A percentile compares a stretch with the other conserved stretches of the same genome.
These are phyloP conservation scores for Melikaiella ostensackeni DNA, from an alignment of 2,888 invertebrate species.

Conservation along the genomic window DNA sequence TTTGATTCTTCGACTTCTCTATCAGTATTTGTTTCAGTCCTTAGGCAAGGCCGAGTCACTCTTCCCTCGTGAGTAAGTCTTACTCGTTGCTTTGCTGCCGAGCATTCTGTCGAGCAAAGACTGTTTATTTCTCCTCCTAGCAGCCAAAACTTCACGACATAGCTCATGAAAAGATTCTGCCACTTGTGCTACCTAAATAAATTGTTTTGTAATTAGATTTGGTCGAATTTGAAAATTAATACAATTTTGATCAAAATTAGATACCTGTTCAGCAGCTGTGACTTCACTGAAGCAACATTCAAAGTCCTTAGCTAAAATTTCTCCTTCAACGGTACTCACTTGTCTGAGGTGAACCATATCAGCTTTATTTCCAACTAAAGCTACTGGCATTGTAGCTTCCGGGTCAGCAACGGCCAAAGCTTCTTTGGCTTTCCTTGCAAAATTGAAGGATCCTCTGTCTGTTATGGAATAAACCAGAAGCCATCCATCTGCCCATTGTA, in stretches of 20 bases:
- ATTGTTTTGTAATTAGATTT: neutral
- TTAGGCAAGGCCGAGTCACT: constrained; percentile 90
- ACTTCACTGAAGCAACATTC: constrained; percentile 93
- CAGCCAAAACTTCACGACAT: constrained; percentile 88
- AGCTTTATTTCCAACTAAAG: constrained; percentile 93
- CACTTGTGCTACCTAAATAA: constrained; percentile 83
- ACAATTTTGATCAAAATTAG: neutral
- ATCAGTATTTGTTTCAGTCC: neutral
- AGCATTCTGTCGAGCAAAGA: constrained; percentile 87
- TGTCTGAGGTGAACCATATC: constrained; percentile 94
- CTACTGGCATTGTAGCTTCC: constrained; percentile 86
- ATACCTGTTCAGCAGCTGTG: constrained; percentile 90
- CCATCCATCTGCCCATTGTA: constrained; percentile 94
- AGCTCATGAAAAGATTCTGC: constrained; percentile 91
- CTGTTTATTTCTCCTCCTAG: constrained; percentile 90
- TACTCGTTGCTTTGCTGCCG: constrained; percentile 83
- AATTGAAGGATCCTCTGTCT: constrained; percentile 90
- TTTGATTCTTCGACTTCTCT: neutral
- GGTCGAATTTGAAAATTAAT: neutral
- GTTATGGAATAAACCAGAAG: constrained; percentile 94
- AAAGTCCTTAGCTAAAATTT: constrained; percentile 91
- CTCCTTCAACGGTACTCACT: constrained; percentile 92
- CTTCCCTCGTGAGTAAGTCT: constrained; percentile 90
- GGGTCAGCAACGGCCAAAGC: constrained; percentile 79
- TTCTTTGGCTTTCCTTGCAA: constrained; percentile 86